Evolutionary conservation across 1,140 invertebrate genomes (phyloP).

Genomic region (Drosophila subpulchrella): DNA sequence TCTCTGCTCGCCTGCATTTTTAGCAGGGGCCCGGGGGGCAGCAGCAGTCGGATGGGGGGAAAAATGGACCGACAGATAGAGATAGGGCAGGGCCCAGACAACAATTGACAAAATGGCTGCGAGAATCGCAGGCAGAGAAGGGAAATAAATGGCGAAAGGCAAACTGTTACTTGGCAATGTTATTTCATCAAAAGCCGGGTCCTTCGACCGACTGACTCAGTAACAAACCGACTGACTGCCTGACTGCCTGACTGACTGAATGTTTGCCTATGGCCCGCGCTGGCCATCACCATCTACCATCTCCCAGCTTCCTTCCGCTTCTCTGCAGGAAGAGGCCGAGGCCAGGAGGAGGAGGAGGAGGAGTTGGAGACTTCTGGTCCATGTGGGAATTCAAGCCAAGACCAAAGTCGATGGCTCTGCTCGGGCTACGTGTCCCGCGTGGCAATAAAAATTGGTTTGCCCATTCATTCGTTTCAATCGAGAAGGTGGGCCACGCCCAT

Average conservation of each 20-base stretch:
- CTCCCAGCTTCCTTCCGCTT: slow-evolving; percentile 63
- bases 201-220: slow-evolving; percentile 22
- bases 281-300: slow-evolving; percentile 17
- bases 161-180: slow-evolving; percentile 81
- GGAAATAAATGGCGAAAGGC: slow-evolving; percentile 48
- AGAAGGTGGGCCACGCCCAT: slow-evolving; percentile 17
- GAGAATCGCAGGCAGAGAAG: slow-evolving; percentile 35
- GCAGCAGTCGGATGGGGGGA: slow-evolving; percentile 4
- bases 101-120: slow-evolving; percentile 73
- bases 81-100: slow-evolving; percentile 58
- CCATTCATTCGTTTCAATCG: slow-evolving; percentile 82
- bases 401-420: slow-evolving; percentile 46
- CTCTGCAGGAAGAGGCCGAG: slow-evolving; percentile 46
- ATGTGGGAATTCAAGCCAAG: slow-evolving; percentile 72
- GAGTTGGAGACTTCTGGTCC: slow-evolving; percentile 15
- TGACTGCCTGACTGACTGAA: slow-evolving; percentile 4
- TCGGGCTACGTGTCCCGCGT: slow-evolving; percentile 77
- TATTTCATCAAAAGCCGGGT: slow-evolving; percentile 76
- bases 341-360: neutral
- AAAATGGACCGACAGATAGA: slow-evolving; percentile 21
- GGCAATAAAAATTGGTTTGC: slow-evolving; percentile 83
- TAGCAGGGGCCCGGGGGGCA: slow-evolving; percentile 25
- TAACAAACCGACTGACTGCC: slow-evolving; percentile 11
- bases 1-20: slow-evolving; percentile 77
- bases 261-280: slow-evolving; percentile 15